phyloP scores from a whole-genome alignment of 2,113 vertebrate species.

The Muntiacus reevesi region DNA sequence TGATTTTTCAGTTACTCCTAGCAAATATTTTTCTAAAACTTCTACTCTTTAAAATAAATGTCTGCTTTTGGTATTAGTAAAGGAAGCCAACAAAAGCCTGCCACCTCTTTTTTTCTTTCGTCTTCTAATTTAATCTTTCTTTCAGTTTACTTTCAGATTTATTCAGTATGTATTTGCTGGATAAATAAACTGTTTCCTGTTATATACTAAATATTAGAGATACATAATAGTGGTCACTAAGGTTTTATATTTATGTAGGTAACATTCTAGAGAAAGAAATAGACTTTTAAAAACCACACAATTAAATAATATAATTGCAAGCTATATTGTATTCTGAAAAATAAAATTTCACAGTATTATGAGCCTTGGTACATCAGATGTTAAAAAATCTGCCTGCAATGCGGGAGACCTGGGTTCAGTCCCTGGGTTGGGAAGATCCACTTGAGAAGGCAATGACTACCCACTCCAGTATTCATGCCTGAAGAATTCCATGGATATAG shows the following conservation, averaged over 20 bases:
- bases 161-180: not conserved
- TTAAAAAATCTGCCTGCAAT: not conserved
- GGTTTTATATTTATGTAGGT: not conserved
- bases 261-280: not conserved
- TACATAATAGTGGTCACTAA: not conserved
- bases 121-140: not conserved
- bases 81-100: not conserved
- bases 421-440: not conserved
- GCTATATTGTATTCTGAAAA: not conserved
- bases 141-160: not conserved
- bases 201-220: not conserved
- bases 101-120: not conserved
- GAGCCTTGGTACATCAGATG: not conserved
- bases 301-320: not conserved
- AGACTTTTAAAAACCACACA: not conserved
- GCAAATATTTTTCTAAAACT: not conserved
- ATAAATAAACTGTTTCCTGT: not conserved
- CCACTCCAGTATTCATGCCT: not conserved
- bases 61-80: not conserved
- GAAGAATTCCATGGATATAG: not conserved
- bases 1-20: not conserved
- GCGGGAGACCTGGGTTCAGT: not conserved
- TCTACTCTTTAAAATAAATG: not conserved
- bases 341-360: not conserved
- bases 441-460: not conserved